phyloP scores from a whole-genome alignment of 2,113 vertebrate genomes.

The Cyprinodon tularosa region DNA sequence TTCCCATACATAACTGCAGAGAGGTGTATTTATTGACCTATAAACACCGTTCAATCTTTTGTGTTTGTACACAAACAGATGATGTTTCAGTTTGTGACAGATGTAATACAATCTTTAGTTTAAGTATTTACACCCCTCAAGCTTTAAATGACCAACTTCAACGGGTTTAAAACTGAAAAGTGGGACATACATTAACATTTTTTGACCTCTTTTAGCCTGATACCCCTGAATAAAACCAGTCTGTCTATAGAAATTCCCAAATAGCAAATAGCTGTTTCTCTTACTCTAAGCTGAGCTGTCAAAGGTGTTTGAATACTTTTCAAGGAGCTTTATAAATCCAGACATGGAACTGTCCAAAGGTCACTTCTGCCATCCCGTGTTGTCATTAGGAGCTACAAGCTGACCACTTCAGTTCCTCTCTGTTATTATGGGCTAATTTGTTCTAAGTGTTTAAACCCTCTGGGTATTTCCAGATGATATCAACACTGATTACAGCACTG shows the following conservation, averaged over 20 bases:
- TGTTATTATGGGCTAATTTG: constrained; percentile 64
- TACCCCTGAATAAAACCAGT: neutral
- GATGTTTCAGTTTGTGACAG: constrained; percentile 14
- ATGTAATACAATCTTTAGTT: constrained; percentile 9
- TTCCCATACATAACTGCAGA: constrained; percentile 11
- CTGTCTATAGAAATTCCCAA: neutral
- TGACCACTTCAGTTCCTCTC: constrained; percentile 45
- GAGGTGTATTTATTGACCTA: constrained; percentile 43
- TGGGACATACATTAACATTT: neutral
- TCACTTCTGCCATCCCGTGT: constrained; percentile 18
- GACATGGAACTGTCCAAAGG: constrained; percentile 16
- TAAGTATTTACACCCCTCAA: neutral
- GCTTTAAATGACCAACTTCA: too few relatives aligned
- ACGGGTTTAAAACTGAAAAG: too few relatives aligned
- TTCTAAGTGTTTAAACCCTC: constrained; percentile 44
- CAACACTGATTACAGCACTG: constrained; percentile 63
- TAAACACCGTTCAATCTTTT: constrained; percentile 24
- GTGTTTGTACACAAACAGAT: constrained; percentile 9
- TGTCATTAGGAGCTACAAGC: constrained; percentile 31
- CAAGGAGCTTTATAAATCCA: neutral
- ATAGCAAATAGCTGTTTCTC: neutral
- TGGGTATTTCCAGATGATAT: constrained; percentile 60
- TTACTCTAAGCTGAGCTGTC: neutral
- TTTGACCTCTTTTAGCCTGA: neutral
- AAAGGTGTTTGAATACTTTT: neutral